These are phyloP conservation scores for Pseudomyrmex concolor DNA, from an alignment of 1,140 invertebrate species.

Conservation along the genomic window DNA sequence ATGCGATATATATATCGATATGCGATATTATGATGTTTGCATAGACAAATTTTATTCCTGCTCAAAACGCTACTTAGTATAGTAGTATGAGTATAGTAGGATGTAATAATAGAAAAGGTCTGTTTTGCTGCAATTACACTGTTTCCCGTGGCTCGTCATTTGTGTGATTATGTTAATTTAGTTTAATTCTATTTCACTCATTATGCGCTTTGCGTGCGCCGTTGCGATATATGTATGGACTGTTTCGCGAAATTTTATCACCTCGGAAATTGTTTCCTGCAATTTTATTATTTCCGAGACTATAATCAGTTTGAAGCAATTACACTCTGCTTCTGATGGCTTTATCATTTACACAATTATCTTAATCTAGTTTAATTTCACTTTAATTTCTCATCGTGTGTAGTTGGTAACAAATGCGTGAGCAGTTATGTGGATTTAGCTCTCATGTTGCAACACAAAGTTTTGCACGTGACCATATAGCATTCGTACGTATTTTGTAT, in stretches of 20 bases:
- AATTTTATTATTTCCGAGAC: conserved; percentile 17
- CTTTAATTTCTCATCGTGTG: not conserved
- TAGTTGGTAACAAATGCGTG: not conserved
- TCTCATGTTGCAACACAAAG: not conserved
- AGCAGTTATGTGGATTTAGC: not conserved
- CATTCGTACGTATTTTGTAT: not conserved
- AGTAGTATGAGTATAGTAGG: not conserved
- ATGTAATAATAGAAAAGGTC: not conserved
- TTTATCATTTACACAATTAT: conserved; percentile 28
- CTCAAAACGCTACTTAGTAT: no score
- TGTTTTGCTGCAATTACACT: not conserved
- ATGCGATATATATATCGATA: no score
- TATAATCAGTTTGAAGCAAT: conserved; percentile 7
- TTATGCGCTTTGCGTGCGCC: not conserved
- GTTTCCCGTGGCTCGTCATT: not conserved
- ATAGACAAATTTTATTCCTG: no score
- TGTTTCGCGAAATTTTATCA: conserved; percentile 17
- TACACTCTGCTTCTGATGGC: not conserved
- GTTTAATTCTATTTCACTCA: conserved; percentile 16
- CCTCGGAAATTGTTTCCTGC: not conserved
- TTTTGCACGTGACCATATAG: not conserved
- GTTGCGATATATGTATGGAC: not conserved
- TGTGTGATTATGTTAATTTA: conserved; percentile 7
- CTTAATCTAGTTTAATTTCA: conserved; percentile 37
- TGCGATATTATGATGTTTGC: no score